A percentile compares a stretch with the other conserved stretches of the same genome.
These are phyloP conservation scores for Brachirus orientalis DNA, from an alignment of 2,113 vertebrate species.

Conservation along the genomic window DNA sequence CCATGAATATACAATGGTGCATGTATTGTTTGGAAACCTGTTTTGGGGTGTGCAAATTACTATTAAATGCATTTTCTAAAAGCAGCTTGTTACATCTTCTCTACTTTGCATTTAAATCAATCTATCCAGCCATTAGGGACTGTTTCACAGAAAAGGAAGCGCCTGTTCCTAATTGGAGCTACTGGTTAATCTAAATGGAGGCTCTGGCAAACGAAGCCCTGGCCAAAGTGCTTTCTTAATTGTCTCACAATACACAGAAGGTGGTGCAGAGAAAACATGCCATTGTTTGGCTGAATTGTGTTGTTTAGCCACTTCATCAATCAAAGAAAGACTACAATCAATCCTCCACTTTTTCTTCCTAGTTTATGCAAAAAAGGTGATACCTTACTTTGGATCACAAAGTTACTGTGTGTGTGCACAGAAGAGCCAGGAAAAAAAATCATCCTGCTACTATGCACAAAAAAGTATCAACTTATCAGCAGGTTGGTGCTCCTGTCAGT, in stretches of 20 bases:
- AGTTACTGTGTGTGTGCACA: no score
- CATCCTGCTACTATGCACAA: no score
- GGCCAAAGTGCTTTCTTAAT: slow-evolving; percentile 81
- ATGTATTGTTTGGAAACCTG: slow-evolving; percentile 76
- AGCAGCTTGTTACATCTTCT: slow-evolving; percentile 84
- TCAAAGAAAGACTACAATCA: slow-evolving; percentile 37
- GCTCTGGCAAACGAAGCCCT: slow-evolving; percentile 71
- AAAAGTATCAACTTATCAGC: no score
- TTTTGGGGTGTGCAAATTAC: slow-evolving; percentile 72
- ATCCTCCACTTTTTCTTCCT: slow-evolving; percentile 12
- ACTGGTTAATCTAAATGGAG: slow-evolving; percentile 81
- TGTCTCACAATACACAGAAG: slow-evolving; percentile 67
- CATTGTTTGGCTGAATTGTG: slow-evolving; percentile 50
- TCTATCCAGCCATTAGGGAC: slow-evolving; percentile 81
- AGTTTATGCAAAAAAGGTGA: slow-evolving; percentile 6
- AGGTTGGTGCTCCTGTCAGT: no score
- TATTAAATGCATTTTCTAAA: slow-evolving; percentile 79
- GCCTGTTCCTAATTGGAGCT: slow-evolving; percentile 76
- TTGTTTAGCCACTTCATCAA: slow-evolving; percentile 48
- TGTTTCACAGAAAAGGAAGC: slow-evolving; percentile 70
- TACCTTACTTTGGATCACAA: background rate
- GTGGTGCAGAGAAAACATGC: slow-evolving; percentile 38
- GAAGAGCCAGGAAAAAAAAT: no score
- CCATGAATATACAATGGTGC: slow-evolving; percentile 77
- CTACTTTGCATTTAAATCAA: slow-evolving; percentile 86